Evolutionary conservation across 2,113 vertebrate species (phyloP), one percentile per base, ranked within the genome.

Genomic region (Rhinolophus ferrumequinum): DNA sequence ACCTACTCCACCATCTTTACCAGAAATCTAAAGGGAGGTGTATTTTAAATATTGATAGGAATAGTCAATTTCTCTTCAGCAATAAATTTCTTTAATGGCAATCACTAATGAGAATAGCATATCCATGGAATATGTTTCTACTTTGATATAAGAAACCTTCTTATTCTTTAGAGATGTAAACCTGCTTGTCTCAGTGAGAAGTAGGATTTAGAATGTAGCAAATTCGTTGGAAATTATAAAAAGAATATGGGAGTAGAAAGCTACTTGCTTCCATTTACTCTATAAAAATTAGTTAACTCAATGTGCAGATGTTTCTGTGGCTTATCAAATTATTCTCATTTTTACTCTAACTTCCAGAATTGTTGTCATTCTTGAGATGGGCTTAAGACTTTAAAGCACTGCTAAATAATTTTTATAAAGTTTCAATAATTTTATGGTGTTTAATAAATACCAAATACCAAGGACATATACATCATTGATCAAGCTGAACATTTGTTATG

Each of bases 21-120:
- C 47, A 47, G 47, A 47, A 47, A 47, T 47, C 47, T 47, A 60
- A 60, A 60, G 58, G 58, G 24, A 60, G 8, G 19, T 60, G 15
- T 8, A 69, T 62, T 93, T 95, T 66, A 77, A 93, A 60, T 52
- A 62, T 56, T 83, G 44, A 72, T 90, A 33, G n/a, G 21, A 77
- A 56, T 1, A 83, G 44, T 13, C 67, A 92, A 24, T 69, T 90
- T 11, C 5, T 35, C 22, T 52, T 44, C 50, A 83, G 14, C 33
- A 72, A 82, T 54, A 77, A 21, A 73, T 72, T 90, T 87, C 33
- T 72, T 93, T 64, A 83, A 30, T 47, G 38, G n/a, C 7, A 82
- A 93, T 93, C 35, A 93, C 28, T 90, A 70, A 52, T 41, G 35
- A 90, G 62, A 90, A 86, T 11, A 93, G 18, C 30, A 95, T 77